Conservation (phyloP, 2,888 invertebrate genomes). For the Drosophila limbata region DNA sequence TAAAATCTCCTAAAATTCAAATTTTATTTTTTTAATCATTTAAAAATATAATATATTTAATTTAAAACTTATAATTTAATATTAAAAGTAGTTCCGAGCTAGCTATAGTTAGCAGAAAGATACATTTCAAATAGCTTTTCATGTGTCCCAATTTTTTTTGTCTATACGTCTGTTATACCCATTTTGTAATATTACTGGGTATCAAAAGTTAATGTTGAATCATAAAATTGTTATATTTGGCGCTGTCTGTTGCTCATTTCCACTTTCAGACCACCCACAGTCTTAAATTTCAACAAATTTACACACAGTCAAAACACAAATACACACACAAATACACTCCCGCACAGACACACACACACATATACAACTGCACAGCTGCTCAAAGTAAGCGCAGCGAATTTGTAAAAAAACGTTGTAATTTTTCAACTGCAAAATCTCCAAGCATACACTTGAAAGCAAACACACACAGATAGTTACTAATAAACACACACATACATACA, state of each 20-base stretch:
- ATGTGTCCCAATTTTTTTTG: no score
- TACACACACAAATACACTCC: slow-evolving; percentile 21
- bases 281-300: slow-evolving; percentile 79
- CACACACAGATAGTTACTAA: slow-evolving; percentile 6
- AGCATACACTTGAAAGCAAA: slow-evolving; percentile 13
- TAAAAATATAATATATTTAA: no score
- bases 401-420: slow-evolving; percentile 62
- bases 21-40: no score
- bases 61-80: no score
- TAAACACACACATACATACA: slow-evolving; percentile 2
- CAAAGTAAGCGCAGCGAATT: slow-evolving; percentile 64
- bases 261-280: slow-evolving; percentile 80
- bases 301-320: slow-evolving; percentile 48
- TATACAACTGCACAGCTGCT: slow-evolving; percentile 42
- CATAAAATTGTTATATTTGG: slow-evolving; percentile 63
- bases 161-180: slow-evolving; percentile 3
- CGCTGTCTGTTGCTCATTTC: slow-evolving; percentile 53
- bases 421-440: slow-evolving; percentile 63
- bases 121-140: no score
- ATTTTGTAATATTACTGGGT: background rate
- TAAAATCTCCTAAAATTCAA: no score
- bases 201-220: slow-evolving; percentile 53
- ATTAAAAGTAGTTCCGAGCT: no score
- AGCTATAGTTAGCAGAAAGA: no score
- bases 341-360: slow-evolving; percentile 25